A percentile compares a stretch with the other conserved stretches of the same genome.
phyloP scores from a whole-genome alignment of 2,888 invertebrate genomes.

The Dicranocentrus wangi region DNA sequence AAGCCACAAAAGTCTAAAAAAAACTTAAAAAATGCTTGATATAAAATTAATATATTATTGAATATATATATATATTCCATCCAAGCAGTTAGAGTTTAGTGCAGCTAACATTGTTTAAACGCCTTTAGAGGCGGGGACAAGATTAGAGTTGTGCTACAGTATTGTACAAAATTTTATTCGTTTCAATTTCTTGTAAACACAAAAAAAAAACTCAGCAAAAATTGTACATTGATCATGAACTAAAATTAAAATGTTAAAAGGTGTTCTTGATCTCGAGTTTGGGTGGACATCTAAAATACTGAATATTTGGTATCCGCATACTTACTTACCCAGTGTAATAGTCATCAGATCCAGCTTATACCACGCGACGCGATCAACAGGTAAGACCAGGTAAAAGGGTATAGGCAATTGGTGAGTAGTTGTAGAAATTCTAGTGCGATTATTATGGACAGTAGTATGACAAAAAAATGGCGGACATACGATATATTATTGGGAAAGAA shows the following conservation, averaged over 20 bases:
- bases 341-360: too few relatives aligned
- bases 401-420: neutral
- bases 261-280: too few relatives aligned
- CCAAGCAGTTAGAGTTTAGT: constrained; percentile 16
- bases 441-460: neutral
- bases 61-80: constrained; percentile 39
- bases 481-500: neutral
- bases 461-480: neutral
- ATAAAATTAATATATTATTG: constrained; percentile 3
- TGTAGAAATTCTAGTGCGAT: neutral
- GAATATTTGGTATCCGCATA: too few relatives aligned
- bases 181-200: constrained; percentile 2
- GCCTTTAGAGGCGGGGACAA: neutral
- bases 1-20: constrained; percentile 10
- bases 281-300: too few relatives aligned
- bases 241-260: too few relatives aligned
- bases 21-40: constrained; percentile 3
- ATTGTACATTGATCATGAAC: too few relatives aligned
- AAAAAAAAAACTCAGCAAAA: neutral
- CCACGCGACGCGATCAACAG: too few relatives aligned
- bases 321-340: too few relatives aligned
- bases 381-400: neutral
- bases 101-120: neutral
- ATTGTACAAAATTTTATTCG: constrained; percentile 18
- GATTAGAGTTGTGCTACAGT: constrained; percentile 13